Base-by-base conservation (phyloP, 2,797 vertebrate genomes). In the Danio choprae region DNA sequence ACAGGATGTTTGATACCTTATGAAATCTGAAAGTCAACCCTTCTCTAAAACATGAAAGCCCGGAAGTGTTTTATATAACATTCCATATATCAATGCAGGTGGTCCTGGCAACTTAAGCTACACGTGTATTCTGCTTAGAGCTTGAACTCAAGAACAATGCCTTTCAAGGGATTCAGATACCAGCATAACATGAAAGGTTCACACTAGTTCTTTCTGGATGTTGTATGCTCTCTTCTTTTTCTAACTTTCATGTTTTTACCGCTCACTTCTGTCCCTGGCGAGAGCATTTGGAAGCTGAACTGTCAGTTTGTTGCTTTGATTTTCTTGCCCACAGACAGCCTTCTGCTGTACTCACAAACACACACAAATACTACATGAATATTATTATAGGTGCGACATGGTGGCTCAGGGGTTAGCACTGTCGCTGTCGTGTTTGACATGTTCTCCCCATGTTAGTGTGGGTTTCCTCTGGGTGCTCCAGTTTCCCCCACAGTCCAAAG, bases 281-380 rank as follows among this genome's bases (percentile, higher is more conserved):
- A 58, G 70, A 56, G 65, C 22, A 46, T 72, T 65, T 65, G 53
- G 60, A 74, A 80, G 18, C 70, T 51, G 38, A 72, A 72, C 77
- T 74, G 70, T 80, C 60, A 81, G 60, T 74, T 68, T 67, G 72
- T 68, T 15, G 71, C 63, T 81, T 74, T 81, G 79, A 81, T 81
- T 81, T n/a, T 51, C 22, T 73, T n/a, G 51, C 29, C 44, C 62
- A 75, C 71, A 81, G n/a, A 74, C 51, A 53, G 60, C 71, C 53
- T 50, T 59, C 51, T 74, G 62, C 51, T 67, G 6, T 44, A 11
- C 51, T 67, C 71, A 16, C 60, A 56, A 40, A 64, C 40, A 68
- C 50, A 55, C 16, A 44, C 18, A 36, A 68, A 69, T 77, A 41
- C 50, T 46, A 29, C 41, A 58, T 78, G 55, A n/a, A n/a, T n/a